A percentile compares a stretch with the other conserved stretches of the same genome.
These are phyloP conservation scores for Rhagium mordax DNA, from an alignment of 2,888 invertebrate genomes.

Conservation along the genomic window DNA sequence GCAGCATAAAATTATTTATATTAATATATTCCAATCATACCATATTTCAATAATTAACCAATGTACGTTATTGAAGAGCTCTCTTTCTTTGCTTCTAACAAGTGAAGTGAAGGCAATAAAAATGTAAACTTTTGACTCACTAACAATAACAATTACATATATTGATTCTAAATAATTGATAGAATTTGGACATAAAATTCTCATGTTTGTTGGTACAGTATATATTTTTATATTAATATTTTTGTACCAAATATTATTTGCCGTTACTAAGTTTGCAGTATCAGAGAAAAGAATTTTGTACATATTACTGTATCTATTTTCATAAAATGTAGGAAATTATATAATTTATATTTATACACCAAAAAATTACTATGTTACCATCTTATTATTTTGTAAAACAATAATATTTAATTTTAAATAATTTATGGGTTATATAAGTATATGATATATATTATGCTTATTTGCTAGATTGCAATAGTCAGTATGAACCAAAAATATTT, in stretches of 20 bases:
- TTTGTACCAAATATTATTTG: not conserved
- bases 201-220: not conserved
- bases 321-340: not conserved
- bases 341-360: constrained; percentile 14
- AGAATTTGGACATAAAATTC: too few species aligned
- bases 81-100: too few species aligned
- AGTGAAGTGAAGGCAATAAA: too few species aligned
- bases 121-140: not conserved
- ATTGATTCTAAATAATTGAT: too few species aligned
- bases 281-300: constrained; percentile 21
- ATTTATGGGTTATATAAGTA: not conserved
- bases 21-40: too few species aligned
- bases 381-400: not conserved
- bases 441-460: not conserved
- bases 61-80: too few species aligned
- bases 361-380: constrained; percentile 17
- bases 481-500: constrained; percentile 22
- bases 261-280: not conserved
- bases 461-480: constrained; percentile 1
- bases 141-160: not conserved
- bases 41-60: too few species aligned
- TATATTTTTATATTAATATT: not conserved
- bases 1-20: too few species aligned
- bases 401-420: not conserved
- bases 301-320: constrained; percentile 21